Conservation (phyloP, 2,113 vertebrate genomes). For the Saccopteryx leptura region DNA sequence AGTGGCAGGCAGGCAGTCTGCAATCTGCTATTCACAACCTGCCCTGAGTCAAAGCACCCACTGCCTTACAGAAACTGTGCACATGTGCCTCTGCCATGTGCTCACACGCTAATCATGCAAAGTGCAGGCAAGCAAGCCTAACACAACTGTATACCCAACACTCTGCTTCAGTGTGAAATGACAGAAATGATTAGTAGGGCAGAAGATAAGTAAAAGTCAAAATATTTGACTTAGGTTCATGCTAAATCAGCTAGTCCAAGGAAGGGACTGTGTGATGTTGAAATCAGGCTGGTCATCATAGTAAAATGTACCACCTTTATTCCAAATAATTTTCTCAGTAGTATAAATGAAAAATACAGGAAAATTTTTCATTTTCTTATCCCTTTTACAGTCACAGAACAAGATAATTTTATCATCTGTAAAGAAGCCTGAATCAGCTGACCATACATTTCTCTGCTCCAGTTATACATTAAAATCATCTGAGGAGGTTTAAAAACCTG, state of each 20-base stretch:
- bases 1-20: no score
- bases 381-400: not conserved
- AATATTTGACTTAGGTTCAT: slow-evolving; percentile 8
- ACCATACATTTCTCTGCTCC: not conserved
- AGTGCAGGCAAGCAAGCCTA: no score
- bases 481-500: not conserved
- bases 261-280: not conserved
- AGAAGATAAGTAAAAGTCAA: not conserved
- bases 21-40: no score
- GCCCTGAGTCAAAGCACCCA: no score
- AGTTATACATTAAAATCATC: not conserved
- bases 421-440: not conserved
- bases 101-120: no score
- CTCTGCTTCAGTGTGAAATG: not conserved
- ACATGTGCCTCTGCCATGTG: no score
- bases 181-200: not conserved
- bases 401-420: not conserved
- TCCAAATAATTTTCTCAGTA: slow-evolving; percentile 14
- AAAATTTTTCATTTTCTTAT: not conserved
- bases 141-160: no score
- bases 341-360: not conserved
- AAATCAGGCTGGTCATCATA: not conserved
- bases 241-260: not conserved
- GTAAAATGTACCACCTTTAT: not conserved
- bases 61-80: no score